Evolutionary conservation across 2,888 invertebrate species (phyloP), one percentile per base, ranked within the genome.

Genomic region (Pseudococcus jackbeardsleyi): DNA sequence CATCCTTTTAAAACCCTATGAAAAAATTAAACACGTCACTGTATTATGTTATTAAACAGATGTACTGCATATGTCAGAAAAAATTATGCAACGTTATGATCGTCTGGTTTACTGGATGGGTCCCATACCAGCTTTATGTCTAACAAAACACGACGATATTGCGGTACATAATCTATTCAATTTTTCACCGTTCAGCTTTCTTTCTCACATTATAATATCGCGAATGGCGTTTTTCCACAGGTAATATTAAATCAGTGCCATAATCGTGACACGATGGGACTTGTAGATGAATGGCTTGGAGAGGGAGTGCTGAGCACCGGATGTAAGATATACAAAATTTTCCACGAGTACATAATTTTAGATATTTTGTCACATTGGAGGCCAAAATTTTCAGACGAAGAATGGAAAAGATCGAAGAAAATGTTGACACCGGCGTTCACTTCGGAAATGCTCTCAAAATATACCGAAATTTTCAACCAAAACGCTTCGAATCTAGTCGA

Each of bases 391-490:
- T 1, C 17, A 72, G 72, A 33, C 17, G 33, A 72, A 15, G 33
- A 72, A 72, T 72, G 72, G 72, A 72, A 72, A 72, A 72, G 1
- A 33, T 72, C 72, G 4, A 72, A 33, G 33, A 72, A 17, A 33
- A n/a, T 72, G 15, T 17, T 72, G 12, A 26, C 6, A 12, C 72
- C 72, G 17, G 72, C 72, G 0, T 72, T 72, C 17, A 33, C 6
- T 33, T 26, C 72, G 4, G 33, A 72, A 6, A 72, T 72, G 72
- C 33, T 72, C 17, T 0, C 33, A 0, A 72, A 72, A 33, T 72
- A 72, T 33, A 33, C 26, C 26, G 26, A 33, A 33, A 33, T 3
- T 33, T 33, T 33, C 3, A 33, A 33, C 2, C 3, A 26, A 72
- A 72, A 26, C 12, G 12, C 26, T 15, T 26, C 11, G 33, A 33